Percentiles rank a stretch among this genome's conserved stretches.
These are phyloP conservation scores for Nothoprocta perdicaria DNA, from an alignment of 2,113 vertebrate genomes.

Conservation along the genomic window DNA sequence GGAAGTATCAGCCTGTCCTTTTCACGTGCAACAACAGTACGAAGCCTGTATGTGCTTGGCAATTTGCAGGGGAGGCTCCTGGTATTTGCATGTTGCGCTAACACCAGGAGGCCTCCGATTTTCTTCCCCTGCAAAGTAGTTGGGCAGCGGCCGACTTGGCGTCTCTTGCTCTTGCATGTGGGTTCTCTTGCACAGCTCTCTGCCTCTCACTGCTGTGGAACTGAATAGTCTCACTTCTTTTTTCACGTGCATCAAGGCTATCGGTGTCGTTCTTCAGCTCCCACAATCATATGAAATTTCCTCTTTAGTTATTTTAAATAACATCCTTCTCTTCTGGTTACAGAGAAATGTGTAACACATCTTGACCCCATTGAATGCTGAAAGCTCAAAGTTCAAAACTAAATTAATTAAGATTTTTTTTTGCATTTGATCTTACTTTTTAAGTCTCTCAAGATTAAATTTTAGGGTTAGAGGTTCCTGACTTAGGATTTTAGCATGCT, in stretches of 20 bases:
- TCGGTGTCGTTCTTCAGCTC: not conserved
- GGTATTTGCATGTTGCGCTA: not conserved
- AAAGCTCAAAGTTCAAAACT: not conserved
- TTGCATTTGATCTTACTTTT: not conserved
- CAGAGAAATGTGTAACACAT: not conserved
- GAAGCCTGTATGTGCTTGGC: not conserved
- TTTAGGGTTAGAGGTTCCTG: not conserved
- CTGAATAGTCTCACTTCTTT: not conserved
- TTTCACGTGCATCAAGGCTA: not conserved
- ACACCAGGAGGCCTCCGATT: not conserved
- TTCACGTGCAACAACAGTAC: not conserved
- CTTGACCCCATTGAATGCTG: not conserved
- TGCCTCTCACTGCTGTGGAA: not conserved
- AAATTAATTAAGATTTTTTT: not conserved
- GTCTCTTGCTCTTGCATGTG: not conserved
- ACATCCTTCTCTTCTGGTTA: not conserved
- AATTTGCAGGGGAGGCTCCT: not conserved
- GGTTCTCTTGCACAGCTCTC: not conserved
- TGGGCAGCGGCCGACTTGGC: not conserved
- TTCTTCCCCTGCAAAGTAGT: not conserved
- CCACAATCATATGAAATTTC: not conserved
- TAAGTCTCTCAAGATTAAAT: not conserved
- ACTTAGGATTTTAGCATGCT: not conserved
- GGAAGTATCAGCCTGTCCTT: not conserved
- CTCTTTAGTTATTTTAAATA: slow-evolving; percentile 33